Conservation (phyloP, 2,797 vertebrate species). For the Microcaecilia unicolor region DNA sequence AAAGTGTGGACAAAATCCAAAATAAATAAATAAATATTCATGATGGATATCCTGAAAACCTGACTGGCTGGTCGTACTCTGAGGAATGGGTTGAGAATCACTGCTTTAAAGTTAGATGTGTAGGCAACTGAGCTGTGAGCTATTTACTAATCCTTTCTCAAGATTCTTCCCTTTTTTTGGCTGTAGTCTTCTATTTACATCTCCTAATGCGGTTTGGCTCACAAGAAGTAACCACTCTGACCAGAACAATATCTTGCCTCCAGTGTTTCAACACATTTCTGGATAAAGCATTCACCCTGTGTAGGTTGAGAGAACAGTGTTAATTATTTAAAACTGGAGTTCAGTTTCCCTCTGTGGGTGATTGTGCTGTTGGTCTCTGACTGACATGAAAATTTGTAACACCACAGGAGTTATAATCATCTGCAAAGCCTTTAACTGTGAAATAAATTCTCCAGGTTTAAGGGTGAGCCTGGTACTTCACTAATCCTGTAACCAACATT, state of each 20-base stretch:
- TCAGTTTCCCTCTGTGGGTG: not conserved
- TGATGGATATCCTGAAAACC: too few relatives aligned
- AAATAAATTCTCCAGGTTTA: not conserved
- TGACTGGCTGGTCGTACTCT: too few relatives aligned
- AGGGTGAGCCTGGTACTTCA: not conserved
- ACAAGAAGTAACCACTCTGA: not conserved
- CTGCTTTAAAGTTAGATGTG: too few relatives aligned
- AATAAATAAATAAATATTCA: too few relatives aligned
- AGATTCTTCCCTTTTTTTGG: conserved; percentile 1
- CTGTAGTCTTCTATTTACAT: not conserved
- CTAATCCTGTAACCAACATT: conserved; percentile 1
- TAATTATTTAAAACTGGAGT: conserved; percentile 11
- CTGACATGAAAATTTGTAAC: not conserved
- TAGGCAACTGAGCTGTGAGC: conserved; percentile 16
- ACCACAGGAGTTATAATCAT: not conserved
- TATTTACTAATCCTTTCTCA: conserved; percentile 23
- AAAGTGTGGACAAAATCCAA: too few relatives aligned
- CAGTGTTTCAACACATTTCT: not conserved
- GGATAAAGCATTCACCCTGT: not conserved
- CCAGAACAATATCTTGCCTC: not conserved
- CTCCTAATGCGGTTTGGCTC: conserved; percentile 9
- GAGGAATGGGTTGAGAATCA: too few relatives aligned
- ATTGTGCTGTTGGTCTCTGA: conserved; percentile 1
- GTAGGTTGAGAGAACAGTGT: not conserved
- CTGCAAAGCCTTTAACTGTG: not conserved